A percentile compares a stretch with the other conserved stretches of the same genome.
These are phyloP conservation scores for Eueremaeus valkanovi DNA, from an alignment of 2,888 invertebrate genomes.

Conservation along the genomic window DNA sequence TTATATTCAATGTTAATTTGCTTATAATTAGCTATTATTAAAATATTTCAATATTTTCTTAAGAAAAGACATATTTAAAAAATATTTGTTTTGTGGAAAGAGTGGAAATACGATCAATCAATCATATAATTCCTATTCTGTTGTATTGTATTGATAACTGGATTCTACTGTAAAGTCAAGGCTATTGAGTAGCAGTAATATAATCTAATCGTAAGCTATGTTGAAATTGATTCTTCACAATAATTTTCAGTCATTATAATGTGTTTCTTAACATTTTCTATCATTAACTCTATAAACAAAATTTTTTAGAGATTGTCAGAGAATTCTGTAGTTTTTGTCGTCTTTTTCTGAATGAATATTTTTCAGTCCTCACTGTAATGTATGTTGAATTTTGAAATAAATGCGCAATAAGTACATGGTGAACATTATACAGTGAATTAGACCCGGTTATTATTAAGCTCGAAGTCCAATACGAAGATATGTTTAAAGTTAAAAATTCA, in stretches of 20 bases:
- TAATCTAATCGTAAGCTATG: background rate
- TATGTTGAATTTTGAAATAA: no score
- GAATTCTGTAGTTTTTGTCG: background rate
- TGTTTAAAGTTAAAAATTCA: slow-evolving; percentile 13
- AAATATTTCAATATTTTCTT: no score
- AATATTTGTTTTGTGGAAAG: no score
- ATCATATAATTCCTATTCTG: background rate
- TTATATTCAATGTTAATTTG: no score
- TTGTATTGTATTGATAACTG: background rate
- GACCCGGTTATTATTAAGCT: no score
- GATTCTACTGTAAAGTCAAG: background rate
- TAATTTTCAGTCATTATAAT: background rate
- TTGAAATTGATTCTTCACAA: background rate
- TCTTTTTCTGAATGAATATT: background rate
- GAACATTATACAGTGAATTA: no score
- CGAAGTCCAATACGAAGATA: no score
- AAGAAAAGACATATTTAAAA: no score
- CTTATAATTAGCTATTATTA: no score
- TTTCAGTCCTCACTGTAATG: no score
- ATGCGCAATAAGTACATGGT: no score
- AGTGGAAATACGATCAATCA: background rate
- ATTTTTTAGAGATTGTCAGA: background rate
- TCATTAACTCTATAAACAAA: background rate
- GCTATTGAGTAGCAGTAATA: background rate
- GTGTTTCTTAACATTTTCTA: background rate